Evolutionary conservation across 2,113 vertebrate genomes (phyloP).

Genomic region (Tychaedon coryphoeus): DNA sequence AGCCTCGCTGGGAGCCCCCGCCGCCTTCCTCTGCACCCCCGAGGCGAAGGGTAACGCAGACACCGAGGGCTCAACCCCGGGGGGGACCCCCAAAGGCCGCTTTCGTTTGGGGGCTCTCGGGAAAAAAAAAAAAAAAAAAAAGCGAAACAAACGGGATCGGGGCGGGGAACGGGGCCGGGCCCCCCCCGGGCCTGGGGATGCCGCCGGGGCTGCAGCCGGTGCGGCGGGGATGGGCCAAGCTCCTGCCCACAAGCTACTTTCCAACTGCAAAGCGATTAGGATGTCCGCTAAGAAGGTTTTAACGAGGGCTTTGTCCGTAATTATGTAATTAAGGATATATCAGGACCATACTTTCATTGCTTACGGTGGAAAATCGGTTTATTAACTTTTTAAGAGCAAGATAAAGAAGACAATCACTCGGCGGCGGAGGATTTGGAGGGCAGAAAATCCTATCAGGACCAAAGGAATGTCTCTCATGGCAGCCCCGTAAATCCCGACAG

Average conservation of each 20-base stretch:
- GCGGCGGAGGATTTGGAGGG: constrained; percentile 88
- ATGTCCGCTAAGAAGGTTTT: constrained; percentile 58
- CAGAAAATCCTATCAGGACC: constrained; percentile 85
- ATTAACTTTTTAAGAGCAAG: constrained; percentile 80
- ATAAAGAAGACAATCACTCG: constrained; percentile 79
- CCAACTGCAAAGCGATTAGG: constrained; percentile 52
- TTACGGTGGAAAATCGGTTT: constrained; percentile 75
- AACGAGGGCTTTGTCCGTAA: constrained; percentile 67
- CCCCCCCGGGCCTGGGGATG: neutral
- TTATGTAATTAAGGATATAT: constrained; percentile 69
- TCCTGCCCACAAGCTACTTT: constrained; percentile 47
- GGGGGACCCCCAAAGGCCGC: neutral
- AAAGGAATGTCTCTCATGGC: constrained; percentile 79
- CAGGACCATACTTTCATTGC: constrained; percentile 68
- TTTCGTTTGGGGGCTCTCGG: neutral
- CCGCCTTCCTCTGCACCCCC: constrained; percentile 76
- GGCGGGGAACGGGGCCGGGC: neutral
- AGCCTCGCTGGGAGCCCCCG: constrained; percentile 57
- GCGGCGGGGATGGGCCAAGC: neutral
- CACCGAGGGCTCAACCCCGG: neutral
- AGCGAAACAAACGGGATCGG: neutral
- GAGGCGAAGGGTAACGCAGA: constrained; percentile 81
- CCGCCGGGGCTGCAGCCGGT: neutral
- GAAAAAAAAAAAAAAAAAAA: neutral
- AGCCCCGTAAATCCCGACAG: constrained; percentile 82